These are phyloP conservation scores for Cerceris ruficornis DNA, from an alignment of 2,888 invertebrate genomes.

Conservation along the genomic window DNA sequence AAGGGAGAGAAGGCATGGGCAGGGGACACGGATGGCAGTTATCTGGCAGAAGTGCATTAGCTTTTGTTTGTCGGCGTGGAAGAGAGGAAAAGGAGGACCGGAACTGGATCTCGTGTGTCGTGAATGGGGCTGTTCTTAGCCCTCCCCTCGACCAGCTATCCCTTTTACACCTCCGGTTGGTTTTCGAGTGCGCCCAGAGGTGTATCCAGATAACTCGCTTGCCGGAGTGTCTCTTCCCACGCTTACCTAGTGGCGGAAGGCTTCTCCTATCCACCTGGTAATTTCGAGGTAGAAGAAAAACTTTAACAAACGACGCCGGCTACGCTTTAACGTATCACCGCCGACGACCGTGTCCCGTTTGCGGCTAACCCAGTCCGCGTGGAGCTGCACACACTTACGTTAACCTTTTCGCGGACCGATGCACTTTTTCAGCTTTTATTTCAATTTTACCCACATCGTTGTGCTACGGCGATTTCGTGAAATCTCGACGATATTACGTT, in stretches of 20 bases:
- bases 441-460: no score
- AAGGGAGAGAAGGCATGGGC: slow-evolving; percentile 52
- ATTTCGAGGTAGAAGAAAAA: slow-evolving; percentile 8
- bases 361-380: neutral
- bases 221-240: slow-evolving; percentile 1
- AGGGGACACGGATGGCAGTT: slow-evolving; percentile 52
- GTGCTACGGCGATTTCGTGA: no score
- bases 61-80: slow-evolving; percentile 65
- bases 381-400: neutral
- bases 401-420: neutral
- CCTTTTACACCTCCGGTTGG: slow-evolving; percentile 41
- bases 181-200: slow-evolving; percentile 33
- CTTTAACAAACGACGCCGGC: slow-evolving; percentile 29
- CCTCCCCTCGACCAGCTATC: slow-evolving; percentile 17
- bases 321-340: slow-evolving; percentile 13
- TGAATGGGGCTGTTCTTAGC: slow-evolving; percentile 55
- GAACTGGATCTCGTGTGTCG: slow-evolving; percentile 57
- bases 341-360: neutral
- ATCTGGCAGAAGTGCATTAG: slow-evolving; percentile 71
- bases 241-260: neutral
- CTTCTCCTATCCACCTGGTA: slow-evolving; percentile 13
- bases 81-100: slow-evolving; percentile 45
- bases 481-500: no score
- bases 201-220: slow-evolving; percentile 15
- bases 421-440: no score